Evolutionary conservation across 2,113 vertebrate genomes (phyloP).

Genomic region (Lampris incognitus): DNA sequence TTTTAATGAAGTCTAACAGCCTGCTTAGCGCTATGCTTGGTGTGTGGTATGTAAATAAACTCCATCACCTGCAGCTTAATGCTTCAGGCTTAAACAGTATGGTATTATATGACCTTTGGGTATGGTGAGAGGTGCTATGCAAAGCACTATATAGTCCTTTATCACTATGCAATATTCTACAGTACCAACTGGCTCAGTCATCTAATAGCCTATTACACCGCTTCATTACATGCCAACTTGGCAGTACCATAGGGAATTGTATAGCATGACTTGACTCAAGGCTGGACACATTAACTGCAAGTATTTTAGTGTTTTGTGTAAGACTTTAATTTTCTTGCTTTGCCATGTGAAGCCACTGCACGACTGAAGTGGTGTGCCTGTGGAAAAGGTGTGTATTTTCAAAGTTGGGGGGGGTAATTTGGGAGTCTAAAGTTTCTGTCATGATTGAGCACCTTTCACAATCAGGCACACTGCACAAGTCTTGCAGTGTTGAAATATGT

Average conservation of each 20-base stretch:
- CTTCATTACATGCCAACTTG: constrained; percentile 54
- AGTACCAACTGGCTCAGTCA: not conserved
- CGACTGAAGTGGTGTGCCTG: not conserved
- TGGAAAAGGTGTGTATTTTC: not conserved
- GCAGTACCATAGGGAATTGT: constrained; percentile 20
- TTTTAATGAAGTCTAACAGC: constrained; percentile 58
- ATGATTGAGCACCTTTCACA: not conserved
- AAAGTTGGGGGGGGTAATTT: no score
- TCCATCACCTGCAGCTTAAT: constrained; percentile 55
- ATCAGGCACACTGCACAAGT: not conserved
- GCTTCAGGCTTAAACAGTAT: constrained; percentile 44
- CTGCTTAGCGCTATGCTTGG: constrained; percentile 14
- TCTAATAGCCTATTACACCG: constrained; percentile 28
- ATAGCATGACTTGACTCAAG: not conserved
- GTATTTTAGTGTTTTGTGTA: not conserved
- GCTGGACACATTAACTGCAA: constrained; percentile 19
- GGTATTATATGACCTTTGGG: constrained; percentile 40
- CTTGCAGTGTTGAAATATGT: constrained; percentile 50
- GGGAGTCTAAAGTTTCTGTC: not conserved
- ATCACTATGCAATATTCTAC: constrained; percentile 32
- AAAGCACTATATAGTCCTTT: not conserved
- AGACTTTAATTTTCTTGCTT: not conserved
- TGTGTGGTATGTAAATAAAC: constrained; percentile 40
- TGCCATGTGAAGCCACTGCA: not conserved
- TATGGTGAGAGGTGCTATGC: constrained; percentile 1